Base-by-base conservation (phyloP, 2,113 vertebrate genomes). In the Aspiorhynchus laticeps region DNA sequence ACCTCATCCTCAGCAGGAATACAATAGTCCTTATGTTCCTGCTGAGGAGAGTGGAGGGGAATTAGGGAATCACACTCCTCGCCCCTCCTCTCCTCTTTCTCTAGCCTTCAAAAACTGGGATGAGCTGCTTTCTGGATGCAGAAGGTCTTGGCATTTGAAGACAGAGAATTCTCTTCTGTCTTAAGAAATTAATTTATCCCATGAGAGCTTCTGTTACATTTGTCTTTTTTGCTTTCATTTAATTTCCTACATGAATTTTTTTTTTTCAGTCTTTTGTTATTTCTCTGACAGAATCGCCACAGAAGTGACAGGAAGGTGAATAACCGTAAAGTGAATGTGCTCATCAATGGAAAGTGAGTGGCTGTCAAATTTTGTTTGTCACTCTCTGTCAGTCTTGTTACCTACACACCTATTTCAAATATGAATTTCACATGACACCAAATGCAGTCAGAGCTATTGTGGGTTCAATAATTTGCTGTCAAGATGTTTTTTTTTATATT, bases 251-350 rank as follows among this genome's bases (percentile, higher is more conserved):
- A 73, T 41, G 19, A 36, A 21, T 65, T 63, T 63, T 21, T 36
- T 65, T 63, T 63, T 21, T 33, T 8, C 24, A 7, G 38, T 41
- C 38, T 38, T 4, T 38, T 7, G 4, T 14, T 14, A 0, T 3
- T 14, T 78, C 7, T 11, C 93, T 93, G 24, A 61, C 93, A 99
- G 98, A 96, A 98, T 93, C 97, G 98, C 19, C 97, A 99, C 90
- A 93, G 91, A 91, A 99, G 93, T 0, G 98, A 99, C 94, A 96
- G 96, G 38, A 95, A 96, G 0, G 97, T 99, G 91, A 99, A 99
- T 95, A 99, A 98, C 92, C 95, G 96, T 36, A 95, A 96, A 19
- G 97, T 97, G 51, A 91, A 97, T 88, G 94, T 98, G 67, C 95
- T 99, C 46, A 94, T 95, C 36, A 94, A 97, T 83, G 95, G 96